phyloP scores from a whole-genome alignment of 2,113 vertebrate species.

The Mormyrus lacerda region DNA sequence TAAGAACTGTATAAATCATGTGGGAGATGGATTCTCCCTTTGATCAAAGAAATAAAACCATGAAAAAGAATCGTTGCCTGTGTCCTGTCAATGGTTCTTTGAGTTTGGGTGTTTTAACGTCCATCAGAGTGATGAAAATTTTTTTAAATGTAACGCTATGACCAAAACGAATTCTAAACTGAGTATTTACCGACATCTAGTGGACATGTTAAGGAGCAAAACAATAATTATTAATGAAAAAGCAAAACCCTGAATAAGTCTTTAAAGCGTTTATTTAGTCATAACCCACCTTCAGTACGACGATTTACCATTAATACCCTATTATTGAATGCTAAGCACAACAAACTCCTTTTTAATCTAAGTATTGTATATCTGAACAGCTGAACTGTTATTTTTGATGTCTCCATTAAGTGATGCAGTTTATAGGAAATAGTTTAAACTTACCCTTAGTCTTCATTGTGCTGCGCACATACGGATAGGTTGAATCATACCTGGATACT shows the following conservation, averaged over 20 bases:
- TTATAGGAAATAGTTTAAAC: background rate
- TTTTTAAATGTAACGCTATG: background rate
- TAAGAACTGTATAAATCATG: background rate
- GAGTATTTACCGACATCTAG: constrained; percentile 13
- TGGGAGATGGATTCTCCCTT: background rate
- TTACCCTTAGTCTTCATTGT: background rate
- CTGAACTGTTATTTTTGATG: background rate
- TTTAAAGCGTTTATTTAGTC: background rate
- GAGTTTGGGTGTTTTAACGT: background rate
- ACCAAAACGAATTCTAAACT: background rate
- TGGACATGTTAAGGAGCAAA: background rate
- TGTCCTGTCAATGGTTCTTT: background rate
- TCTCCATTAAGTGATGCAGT: background rate
- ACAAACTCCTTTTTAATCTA: background rate
- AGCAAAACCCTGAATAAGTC: background rate
- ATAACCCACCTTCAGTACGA: background rate
- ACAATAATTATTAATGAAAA: background rate
- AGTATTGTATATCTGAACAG: background rate
- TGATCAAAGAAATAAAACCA: background rate
- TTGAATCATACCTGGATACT: background rate
- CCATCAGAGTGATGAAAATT: background rate
- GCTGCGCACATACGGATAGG: background rate
- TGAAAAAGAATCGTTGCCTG: background rate
- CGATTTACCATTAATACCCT: background rate
- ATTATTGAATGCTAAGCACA: background rate